Conservation (phyloP, 2,113 vertebrate species). For the Paracanthobrama guichenoti region DNA sequence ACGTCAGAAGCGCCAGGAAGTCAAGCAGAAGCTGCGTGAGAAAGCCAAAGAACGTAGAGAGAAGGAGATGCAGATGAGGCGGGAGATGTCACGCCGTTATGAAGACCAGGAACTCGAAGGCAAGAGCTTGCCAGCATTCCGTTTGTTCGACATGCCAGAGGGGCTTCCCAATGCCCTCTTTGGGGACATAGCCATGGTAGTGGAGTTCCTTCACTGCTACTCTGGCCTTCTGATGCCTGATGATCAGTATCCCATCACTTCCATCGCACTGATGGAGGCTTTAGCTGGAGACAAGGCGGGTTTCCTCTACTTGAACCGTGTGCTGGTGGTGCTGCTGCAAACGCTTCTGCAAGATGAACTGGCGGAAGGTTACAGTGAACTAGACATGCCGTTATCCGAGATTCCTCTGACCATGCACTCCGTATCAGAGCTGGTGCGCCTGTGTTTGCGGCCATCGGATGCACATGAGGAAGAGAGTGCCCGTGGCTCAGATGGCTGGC, state of each 20-base stretch:
- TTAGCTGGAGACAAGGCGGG: constrained; percentile 87
- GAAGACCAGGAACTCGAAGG: constrained; percentile 92
- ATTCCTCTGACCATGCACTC: constrained; percentile 96
- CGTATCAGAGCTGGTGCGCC: constrained; percentile 87
- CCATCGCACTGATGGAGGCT: constrained; percentile 89
- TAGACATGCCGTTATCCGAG: constrained; percentile 93
- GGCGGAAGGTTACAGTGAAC: constrained; percentile 93
- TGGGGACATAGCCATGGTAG: constrained; percentile 92
- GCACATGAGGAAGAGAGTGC: constrained; percentile 86
- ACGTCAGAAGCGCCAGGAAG: constrained; percentile 85
- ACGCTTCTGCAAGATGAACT: constrained; percentile 95
- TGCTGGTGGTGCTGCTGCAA: constrained; percentile 91
- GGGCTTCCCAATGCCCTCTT: constrained; percentile 93
- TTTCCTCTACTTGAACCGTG: constrained; percentile 91
- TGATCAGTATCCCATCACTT: constrained; percentile 91
- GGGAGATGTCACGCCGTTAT: constrained; percentile 87
- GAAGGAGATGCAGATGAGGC: constrained; percentile 86
- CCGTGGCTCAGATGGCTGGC: constrained; percentile 74
- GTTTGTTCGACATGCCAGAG: constrained; percentile 93
- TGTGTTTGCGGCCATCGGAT: constrained; percentile 90
- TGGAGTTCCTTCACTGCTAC: constrained; percentile 93
- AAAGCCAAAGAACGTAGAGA: constrained; percentile 88
- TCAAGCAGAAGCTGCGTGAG: constrained; percentile 87
- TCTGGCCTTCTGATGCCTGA: constrained; percentile 89
- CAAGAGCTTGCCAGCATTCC: constrained; percentile 82